Conservation (phyloP, 1,140 invertebrate genomes). For the Mya arenaria region DNA sequence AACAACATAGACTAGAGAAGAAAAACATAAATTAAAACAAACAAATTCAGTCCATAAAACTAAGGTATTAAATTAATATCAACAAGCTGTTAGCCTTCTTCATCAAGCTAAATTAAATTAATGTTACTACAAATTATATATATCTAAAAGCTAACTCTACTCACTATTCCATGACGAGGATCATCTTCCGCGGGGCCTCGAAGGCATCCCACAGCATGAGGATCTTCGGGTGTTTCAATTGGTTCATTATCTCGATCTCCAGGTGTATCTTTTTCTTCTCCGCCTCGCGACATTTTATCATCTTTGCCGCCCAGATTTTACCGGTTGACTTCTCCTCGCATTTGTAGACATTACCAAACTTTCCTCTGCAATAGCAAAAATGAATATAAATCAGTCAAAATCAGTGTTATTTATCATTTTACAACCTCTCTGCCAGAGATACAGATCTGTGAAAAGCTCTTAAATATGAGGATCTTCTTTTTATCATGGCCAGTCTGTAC, state of each 20-base stretch:
- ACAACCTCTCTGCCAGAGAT: no score
- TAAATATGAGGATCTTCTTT: no score
- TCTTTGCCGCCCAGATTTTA: constrained; percentile 98
- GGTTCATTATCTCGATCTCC: constrained; percentile 99
- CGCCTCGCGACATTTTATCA: constrained; percentile 91
- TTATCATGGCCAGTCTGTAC: no score
- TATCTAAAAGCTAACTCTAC: no score
- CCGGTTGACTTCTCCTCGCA: constrained; percentile 96
- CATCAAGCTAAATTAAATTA: no score
- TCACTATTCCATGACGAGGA: constrained; percentile 99
- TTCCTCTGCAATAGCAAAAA: constrained; percentile 84
- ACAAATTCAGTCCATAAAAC: no score
- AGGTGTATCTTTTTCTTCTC: constrained; percentile 96
- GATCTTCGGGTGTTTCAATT: constrained; percentile 97
- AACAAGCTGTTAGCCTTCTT: no score
- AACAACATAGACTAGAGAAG: no score
- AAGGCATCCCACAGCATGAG: constrained; percentile 99
- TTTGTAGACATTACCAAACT: constrained; percentile 98
- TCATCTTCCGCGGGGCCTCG: constrained; percentile 99
- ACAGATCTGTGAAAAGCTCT: no score
- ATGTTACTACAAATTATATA: no score
- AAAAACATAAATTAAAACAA: no score
- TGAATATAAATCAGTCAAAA: background rate
- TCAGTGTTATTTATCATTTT: background rate
- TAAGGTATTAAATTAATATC: no score